Percentiles rank a stretch among this genome's conserved stretches.
Evolutionary conservation across 1,140 invertebrate species (phyloP).

Genomic region (Atta colombica): DNA sequence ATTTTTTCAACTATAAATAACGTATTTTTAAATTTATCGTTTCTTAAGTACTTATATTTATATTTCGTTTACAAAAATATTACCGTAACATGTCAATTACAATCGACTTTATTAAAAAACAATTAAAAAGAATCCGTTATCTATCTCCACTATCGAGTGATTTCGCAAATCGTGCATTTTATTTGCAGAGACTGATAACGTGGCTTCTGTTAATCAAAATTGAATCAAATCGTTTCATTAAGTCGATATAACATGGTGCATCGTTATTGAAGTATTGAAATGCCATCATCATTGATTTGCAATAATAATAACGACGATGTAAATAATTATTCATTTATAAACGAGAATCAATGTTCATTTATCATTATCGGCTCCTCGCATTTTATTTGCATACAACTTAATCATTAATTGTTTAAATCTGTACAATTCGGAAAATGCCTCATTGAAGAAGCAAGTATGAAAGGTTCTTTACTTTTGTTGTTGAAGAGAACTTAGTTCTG

Average conservation of each 20-base stretch:
- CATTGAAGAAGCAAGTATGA: not conserved
- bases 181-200: conserved; percentile 39
- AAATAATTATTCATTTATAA: not conserved
- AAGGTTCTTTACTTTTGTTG: not conserved
- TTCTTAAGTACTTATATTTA: not conserved
- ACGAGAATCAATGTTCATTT: not conserved
- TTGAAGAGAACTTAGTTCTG: conserved; percentile 5
- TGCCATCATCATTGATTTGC: not conserved
- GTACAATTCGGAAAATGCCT: not conserved
- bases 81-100: not conserved
- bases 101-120: not conserved
- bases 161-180: conserved; percentile 29
- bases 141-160: not conserved
- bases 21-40: not conserved
- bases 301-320: not conserved
- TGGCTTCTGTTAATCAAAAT: conserved; percentile 42
- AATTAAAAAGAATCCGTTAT: conserved; percentile 14
- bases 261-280: not conserved
- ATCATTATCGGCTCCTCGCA: not conserved
- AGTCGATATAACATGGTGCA: not conserved
- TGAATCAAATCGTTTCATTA: not conserved
- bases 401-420: not conserved
- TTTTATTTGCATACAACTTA: not conserved
- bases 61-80: not conserved
- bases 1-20: not conserved